These are phyloP conservation scores for Cerastis rubricosa DNA, from an alignment of 2,888 invertebrate species.

Conservation along the genomic window DNA sequence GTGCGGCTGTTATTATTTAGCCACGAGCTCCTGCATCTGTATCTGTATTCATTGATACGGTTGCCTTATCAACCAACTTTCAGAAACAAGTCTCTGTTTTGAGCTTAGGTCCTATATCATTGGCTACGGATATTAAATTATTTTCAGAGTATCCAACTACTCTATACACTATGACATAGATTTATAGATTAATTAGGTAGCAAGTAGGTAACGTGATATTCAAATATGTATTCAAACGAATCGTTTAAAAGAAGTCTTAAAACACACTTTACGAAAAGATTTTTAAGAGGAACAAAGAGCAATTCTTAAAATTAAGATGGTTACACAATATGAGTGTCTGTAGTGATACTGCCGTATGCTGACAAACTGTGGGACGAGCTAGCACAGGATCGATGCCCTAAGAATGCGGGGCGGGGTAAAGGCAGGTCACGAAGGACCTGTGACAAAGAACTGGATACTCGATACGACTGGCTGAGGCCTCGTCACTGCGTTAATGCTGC, in stretches of 20 bases:
- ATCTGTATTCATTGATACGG: no score
- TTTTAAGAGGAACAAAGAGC: conserved; percentile 46
- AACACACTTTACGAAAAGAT: conserved; percentile 47
- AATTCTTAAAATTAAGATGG: conserved; percentile 12
- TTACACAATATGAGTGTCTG: not conserved
- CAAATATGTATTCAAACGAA: not conserved
- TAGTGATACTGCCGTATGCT: not conserved
- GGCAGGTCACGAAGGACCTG: not conserved
- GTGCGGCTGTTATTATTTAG: no score
- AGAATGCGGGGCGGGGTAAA: not conserved
- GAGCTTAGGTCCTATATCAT: not conserved
- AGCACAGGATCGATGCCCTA: not conserved
- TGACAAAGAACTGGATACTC: not conserved
- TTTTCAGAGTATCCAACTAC: conserved; percentile 17
- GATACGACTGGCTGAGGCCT: no score
- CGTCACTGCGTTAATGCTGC: no score
- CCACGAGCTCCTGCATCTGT: no score
- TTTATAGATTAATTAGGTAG: conserved; percentile 1
- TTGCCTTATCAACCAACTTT: not conserved
- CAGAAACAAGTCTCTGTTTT: not conserved
- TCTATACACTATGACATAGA: conserved; percentile 17
- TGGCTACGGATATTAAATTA: not conserved
- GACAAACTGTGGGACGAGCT: not conserved
- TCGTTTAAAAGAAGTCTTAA: conserved; percentile 18
- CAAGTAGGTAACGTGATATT: conserved; percentile 6